These are phyloP conservation scores for Oncorhynchus keta DNA, from an alignment of 2,113 vertebrate species.

Conservation along the genomic window DNA sequence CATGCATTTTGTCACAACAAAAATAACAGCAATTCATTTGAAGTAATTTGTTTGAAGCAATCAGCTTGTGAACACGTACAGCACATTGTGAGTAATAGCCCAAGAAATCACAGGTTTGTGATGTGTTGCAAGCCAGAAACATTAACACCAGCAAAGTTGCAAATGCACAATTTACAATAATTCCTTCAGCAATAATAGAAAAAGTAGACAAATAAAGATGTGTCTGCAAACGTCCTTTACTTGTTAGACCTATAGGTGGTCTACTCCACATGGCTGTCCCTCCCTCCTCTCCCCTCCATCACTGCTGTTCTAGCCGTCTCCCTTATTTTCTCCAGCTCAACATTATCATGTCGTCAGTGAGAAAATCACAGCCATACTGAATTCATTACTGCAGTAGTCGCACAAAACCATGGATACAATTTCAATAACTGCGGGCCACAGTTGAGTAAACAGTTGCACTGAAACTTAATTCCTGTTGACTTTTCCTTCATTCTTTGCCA, in stretches of 20 bases:
- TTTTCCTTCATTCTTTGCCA: constrained; percentile 95
- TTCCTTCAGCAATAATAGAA: too few species aligned
- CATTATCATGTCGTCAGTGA: constrained; percentile 85
- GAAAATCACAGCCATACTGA: constrained; percentile 94
- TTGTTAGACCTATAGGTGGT: constrained; percentile 61
- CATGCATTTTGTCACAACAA: too few species aligned
- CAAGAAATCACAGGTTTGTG: too few species aligned
- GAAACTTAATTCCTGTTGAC: constrained; percentile 99
- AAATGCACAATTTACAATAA: too few species aligned
- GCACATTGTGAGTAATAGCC: too few species aligned
- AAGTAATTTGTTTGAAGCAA: background rate
- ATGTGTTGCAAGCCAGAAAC: too few species aligned
- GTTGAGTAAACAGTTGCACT: constrained; percentile 99
- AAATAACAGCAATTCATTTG: background rate
- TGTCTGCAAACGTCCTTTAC: too few species aligned
- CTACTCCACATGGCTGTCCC: background rate
- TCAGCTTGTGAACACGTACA: background rate
- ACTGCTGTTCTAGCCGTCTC: background rate
- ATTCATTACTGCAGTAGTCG: constrained; percentile 97
- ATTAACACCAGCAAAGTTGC: too few species aligned
- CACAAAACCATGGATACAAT: constrained; percentile 98
- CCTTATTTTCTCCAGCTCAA: constrained; percentile 63
- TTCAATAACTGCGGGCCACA: constrained; percentile 99
- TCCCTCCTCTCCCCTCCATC: constrained; percentile 21
- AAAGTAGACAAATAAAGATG: too few species aligned